Percentiles rank a stretch among this genome's conserved stretches.
phyloP scores from a whole-genome alignment of 2,797 vertebrate genomes.

The Microchirus variegatus region DNA sequence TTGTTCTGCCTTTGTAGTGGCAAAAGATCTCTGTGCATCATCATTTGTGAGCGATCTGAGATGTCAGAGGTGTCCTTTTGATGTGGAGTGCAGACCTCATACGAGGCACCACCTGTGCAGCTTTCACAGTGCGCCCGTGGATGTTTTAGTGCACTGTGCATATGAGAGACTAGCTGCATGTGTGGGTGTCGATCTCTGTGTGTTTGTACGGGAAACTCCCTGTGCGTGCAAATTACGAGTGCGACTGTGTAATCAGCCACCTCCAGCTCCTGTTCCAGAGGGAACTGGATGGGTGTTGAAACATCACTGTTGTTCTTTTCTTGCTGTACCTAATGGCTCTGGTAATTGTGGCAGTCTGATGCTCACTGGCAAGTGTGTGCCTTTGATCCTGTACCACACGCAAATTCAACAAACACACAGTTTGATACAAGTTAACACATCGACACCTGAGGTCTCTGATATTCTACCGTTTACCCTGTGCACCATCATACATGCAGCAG shows the following conservation, averaged over 20 bases:
- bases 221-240: slow-evolving; percentile 42
- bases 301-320: slow-evolving; percentile 32
- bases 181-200: slow-evolving; percentile 51
- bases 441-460: slow-evolving; percentile 10
- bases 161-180: slow-evolving; percentile 45
- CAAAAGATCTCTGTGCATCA: slow-evolving; percentile 97
- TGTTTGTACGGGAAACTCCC: slow-evolving; percentile 33
- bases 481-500: slow-evolving; percentile 45
- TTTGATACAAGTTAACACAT: slow-evolving; percentile 33
- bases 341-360: slow-evolving; percentile 63
- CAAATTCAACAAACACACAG: slow-evolving; percentile 25
- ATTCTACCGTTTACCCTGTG: slow-evolving; percentile 29
- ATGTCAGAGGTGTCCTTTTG: slow-evolving; percentile 99
- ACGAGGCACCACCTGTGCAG: slow-evolving; percentile 85
- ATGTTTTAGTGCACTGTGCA: slow-evolving; percentile 44
- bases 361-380: slow-evolving; percentile 42
- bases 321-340: slow-evolving; percentile 46
- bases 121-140: slow-evolving; percentile 29
- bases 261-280: slow-evolving; percentile 53
- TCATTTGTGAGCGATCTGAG: slow-evolving; percentile 97
- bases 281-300: slow-evolving; percentile 44
- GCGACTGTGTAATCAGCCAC: slow-evolving; percentile 49
- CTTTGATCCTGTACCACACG: slow-evolving; percentile 59
- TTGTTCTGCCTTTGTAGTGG: slow-evolving; percentile 99
- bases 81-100: slow-evolving; percentile 93